Evolutionary conservation across 2,797 vertebrate genomes (phyloP).

Genomic region (Prionace glauca): DNA sequence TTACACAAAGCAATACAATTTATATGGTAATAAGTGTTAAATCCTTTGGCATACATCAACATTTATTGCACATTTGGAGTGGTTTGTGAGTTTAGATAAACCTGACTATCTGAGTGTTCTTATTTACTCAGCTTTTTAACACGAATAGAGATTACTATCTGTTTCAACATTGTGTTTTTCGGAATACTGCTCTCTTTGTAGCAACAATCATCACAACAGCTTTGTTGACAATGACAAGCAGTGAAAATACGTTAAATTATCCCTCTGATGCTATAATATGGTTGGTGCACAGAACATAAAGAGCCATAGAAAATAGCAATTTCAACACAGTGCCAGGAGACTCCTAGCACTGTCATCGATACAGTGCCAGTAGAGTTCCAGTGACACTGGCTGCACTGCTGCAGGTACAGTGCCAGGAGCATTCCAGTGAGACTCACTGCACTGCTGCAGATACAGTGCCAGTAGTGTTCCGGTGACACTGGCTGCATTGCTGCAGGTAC

Average conservation of each 20-base stretch:
- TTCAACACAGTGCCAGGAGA: background rate
- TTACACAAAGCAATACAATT: background rate
- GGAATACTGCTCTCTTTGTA: background rate
- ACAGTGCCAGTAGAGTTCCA: background rate
- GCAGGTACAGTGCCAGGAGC: background rate
- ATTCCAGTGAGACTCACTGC: background rate
- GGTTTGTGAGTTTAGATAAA: background rate
- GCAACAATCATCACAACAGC: background rate
- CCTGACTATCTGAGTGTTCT: background rate
- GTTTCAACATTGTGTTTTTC: background rate
- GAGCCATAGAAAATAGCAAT: background rate
- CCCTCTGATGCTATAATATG: background rate
- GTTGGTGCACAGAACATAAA: background rate
- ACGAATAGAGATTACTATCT: background rate
- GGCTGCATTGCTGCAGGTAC: too few species aligned
- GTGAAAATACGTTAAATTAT: background rate
- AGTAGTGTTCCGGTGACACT: too few species aligned
- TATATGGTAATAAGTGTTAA: background rate
- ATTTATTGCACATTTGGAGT: background rate
- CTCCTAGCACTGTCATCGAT: background rate
- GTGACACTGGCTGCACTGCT: too few species aligned
- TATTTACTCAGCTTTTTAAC: background rate
- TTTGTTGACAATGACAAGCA: background rate
- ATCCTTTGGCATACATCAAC: background rate
- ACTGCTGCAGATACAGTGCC: background rate